Conservation (phyloP, 2,888 invertebrate genomes). For the Dicycla oo region DNA sequence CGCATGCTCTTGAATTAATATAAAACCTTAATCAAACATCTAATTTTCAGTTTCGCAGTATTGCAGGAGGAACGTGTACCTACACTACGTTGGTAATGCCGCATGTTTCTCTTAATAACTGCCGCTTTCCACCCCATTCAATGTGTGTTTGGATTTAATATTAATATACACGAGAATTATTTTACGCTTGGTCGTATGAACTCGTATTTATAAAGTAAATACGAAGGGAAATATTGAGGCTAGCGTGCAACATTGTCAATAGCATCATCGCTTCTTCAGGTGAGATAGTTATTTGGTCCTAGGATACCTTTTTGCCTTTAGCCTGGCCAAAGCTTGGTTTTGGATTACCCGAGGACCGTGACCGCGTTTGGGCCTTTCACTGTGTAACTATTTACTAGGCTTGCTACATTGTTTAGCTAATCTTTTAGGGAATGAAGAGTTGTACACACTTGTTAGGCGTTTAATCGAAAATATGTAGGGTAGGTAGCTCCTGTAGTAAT, state of each 20-base stretch:
- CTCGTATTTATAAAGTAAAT: neutral
- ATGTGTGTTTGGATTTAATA: conserved; percentile 76
- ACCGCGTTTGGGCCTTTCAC: neutral
- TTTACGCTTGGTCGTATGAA: conserved; percentile 55
- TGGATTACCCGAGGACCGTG: no score
- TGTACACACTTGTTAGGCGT: neutral
- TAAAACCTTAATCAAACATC: neutral
- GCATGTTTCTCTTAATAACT: conserved; percentile 73
- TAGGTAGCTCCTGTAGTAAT: no score
- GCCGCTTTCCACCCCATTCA: conserved; percentile 72
- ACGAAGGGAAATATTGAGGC: no score
- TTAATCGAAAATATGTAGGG: neutral
- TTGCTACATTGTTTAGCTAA: neutral
- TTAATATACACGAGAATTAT: conserved; percentile 71
- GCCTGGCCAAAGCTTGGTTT: no score
- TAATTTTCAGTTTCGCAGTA: conserved; percentile 35
- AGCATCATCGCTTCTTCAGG: no score
- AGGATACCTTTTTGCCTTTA: no score
- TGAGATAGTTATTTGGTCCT: no score
- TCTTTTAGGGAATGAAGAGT: neutral
- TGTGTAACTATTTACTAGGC: neutral
- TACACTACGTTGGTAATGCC: conserved; percentile 30
- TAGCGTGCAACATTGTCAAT: no score
- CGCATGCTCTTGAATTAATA: neutral
- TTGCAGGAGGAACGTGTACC: conserved; percentile 25